Conservation (phyloP, 2,113 vertebrate genomes). For the Tricholaema leucomelas region DNA sequence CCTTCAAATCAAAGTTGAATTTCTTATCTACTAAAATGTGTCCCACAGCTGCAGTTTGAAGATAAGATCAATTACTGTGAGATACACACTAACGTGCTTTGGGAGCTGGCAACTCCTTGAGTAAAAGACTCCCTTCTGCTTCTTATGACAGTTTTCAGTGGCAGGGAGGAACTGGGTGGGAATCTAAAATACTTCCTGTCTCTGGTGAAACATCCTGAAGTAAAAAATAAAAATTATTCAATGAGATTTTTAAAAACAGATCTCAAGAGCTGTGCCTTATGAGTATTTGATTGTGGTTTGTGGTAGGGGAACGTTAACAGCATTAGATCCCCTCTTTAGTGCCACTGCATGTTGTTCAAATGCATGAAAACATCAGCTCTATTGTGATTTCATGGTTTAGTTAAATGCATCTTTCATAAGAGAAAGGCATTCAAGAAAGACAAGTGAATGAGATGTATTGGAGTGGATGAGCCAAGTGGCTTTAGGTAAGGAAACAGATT, state of each 20-base stretch:
- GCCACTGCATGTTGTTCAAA: neutral
- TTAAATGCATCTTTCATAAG: neutral
- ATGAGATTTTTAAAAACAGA: neutral
- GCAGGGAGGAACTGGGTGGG: conserved; percentile 18
- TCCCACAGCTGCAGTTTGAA: conserved; percentile 32
- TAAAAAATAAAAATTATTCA: neutral
- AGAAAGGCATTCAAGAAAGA: neutral
- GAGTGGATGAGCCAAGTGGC: neutral
- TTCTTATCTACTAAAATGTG: neutral
- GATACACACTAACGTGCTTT: conserved; percentile 15
- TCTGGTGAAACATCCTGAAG: neutral
- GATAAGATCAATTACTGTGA: conserved; percentile 38
- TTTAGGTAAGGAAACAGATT: neutral
- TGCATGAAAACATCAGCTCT: neutral
- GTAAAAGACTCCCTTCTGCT: neutral
- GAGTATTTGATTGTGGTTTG: neutral
- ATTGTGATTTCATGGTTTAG: neutral
- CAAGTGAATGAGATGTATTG: neutral
- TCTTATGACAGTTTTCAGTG: neutral
- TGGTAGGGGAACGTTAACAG: neutral
- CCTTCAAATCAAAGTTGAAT: conserved; percentile 24
- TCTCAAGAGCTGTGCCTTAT: neutral
- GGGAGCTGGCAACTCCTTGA: neutral
- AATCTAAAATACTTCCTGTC: neutral
- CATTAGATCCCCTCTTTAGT: neutral